Evolutionary conservation across 2,888 invertebrate genomes (phyloP).

Genomic region (Pachycephus smyrnensis): DNA sequence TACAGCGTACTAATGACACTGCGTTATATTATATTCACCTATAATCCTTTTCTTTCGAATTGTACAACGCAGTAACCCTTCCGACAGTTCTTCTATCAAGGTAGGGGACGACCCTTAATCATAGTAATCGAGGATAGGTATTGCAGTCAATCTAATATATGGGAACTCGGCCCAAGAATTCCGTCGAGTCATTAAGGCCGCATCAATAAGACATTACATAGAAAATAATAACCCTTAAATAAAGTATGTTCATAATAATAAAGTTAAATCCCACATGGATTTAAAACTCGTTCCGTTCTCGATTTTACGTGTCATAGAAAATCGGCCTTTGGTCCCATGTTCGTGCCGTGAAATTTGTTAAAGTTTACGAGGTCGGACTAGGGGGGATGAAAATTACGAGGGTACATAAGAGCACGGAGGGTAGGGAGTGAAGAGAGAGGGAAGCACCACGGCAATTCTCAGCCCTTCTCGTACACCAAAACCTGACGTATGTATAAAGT

Average conservation of each 20-base stretch:
- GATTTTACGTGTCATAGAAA: background rate
- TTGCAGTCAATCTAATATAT: background rate
- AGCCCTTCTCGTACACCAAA: background rate
- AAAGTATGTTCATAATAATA: background rate
- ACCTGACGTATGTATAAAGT: conserved; percentile 40
- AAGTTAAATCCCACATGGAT: background rate
- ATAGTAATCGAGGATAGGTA: background rate
- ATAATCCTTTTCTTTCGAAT: conserved; percentile 37
- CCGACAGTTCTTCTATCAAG: conserved; percentile 33
- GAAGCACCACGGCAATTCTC: conserved; percentile 18
- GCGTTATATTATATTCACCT: background rate
- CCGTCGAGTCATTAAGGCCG: background rate
- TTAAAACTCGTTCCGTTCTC: background rate
- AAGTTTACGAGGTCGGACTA: background rate
- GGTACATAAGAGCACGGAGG: background rate
- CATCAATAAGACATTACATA: background rate
- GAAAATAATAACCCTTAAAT: background rate
- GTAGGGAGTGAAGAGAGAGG: background rate
- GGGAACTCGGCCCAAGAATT: background rate
- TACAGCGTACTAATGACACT: background rate
- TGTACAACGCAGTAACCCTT: conserved; percentile 32
- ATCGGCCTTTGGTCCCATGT: background rate
- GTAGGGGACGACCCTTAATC: conserved; percentile 6
- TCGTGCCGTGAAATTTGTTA: background rate
- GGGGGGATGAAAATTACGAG: background rate